Evolutionary conservation across 2,888 invertebrate species (phyloP).

Genomic region (Tiliacea aurago): DNA sequence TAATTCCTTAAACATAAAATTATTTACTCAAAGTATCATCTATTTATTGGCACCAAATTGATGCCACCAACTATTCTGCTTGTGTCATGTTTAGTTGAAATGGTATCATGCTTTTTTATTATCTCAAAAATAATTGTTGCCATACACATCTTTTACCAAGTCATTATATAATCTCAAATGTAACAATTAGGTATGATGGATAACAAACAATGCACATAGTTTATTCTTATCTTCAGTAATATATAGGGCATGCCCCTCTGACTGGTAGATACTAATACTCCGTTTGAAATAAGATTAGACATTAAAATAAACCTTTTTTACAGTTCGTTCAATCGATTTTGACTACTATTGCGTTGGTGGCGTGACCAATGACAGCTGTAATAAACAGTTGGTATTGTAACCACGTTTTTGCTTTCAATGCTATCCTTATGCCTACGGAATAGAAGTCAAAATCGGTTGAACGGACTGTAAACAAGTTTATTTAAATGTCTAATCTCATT

Average conservation of each 20-base stretch:
- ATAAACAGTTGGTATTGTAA: no score
- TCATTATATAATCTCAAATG: slow-evolving; percentile 13
- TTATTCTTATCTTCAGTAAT: slow-evolving; percentile 32
- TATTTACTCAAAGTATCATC: no score
- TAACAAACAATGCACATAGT: slow-evolving; percentile 31
- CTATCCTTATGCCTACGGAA: no score
- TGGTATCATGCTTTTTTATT: slow-evolving; percentile 7
- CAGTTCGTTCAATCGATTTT: no score
- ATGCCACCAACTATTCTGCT: not conserved
- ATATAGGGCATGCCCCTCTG: slow-evolving; percentile 38
- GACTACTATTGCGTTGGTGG: no score
- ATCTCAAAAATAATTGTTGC: slow-evolving; percentile 7
- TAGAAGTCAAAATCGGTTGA: no score
- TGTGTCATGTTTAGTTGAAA: slow-evolving; percentile 1
- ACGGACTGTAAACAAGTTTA: no score
- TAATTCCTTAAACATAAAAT: not conserved
- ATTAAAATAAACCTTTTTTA: no score
- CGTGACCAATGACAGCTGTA: no score
- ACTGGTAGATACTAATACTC: slow-evolving; percentile 17
- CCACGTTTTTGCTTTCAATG: no score
- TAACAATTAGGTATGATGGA: slow-evolving; percentile 19
- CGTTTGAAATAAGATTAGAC: no score
- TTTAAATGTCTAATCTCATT: no score
- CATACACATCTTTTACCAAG: slow-evolving; percentile 1
- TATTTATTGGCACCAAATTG: not conserved